Conservation (phyloP, 2,113 vertebrate species). For the Eubucco bourcierii region DNA sequence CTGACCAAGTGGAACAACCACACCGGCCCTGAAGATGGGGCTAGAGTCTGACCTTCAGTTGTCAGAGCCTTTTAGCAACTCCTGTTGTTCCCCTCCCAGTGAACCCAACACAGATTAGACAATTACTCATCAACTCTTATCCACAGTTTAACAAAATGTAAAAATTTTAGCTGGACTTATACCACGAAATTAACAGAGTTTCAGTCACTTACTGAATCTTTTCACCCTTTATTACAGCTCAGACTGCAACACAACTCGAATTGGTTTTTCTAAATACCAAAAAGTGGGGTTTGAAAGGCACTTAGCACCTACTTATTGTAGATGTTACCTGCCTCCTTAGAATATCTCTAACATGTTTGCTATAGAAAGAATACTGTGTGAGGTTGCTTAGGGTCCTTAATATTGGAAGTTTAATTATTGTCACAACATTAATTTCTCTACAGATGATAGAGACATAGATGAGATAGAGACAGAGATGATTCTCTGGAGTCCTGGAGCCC, state of each 20-base stretch:
- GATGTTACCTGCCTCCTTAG: not conserved
- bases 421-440: not conserved
- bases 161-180: not conserved
- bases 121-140: not conserved
- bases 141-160: not conserved
- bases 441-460: too few relatives aligned
- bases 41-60: not conserved
- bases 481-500: too few relatives aligned
- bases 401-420: not conserved
- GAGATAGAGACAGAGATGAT: too few relatives aligned
- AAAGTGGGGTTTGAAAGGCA: not conserved
- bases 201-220: not conserved
- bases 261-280: not conserved
- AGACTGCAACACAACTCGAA: not conserved
- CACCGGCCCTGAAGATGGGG: not conserved
- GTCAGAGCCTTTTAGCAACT: not conserved
- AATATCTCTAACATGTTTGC: not conserved
- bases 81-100: not conserved
- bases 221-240: not conserved
- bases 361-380: not conserved
- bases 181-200: not conserved
- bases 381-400: not conserved
- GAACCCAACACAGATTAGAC: not conserved
- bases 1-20: not conserved
- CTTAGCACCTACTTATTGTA: not conserved